Percentiles rank a stretch among this genome's conserved stretches.
Evolutionary conservation across 2,797 vertebrate genomes (phyloP).

Genomic region (Rhynchotus rufescens): DNA sequence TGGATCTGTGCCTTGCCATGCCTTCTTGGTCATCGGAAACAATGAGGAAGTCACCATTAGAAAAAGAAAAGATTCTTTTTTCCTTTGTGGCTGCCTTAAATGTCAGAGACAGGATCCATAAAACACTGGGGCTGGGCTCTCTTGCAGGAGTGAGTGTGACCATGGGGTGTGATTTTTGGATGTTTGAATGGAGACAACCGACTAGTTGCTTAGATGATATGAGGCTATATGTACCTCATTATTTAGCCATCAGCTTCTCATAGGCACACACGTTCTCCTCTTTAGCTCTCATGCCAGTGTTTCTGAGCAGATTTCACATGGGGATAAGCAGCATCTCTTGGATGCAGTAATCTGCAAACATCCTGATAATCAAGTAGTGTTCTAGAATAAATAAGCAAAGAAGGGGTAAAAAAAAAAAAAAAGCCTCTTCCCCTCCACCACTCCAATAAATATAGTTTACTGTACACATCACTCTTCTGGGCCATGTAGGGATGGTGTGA

Average conservation of each 20-base stretch:
- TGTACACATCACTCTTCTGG: conserved; percentile 73
- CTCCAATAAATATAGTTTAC: conserved; percentile 77
- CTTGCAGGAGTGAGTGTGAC: background rate
- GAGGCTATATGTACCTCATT: background rate
- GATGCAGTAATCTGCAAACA: conserved; percentile 60
- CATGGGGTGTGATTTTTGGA: background rate
- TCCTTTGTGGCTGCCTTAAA: background rate
- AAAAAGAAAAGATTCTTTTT: background rate
- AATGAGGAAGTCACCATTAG: background rate
- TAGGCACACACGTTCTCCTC: background rate
- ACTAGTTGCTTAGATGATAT: background rate
- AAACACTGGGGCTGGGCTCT: background rate
- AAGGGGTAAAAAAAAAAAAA: background rate
- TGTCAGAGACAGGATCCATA: background rate
- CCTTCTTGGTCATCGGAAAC: background rate
- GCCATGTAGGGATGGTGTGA: conserved; percentile 73
- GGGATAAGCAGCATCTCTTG: background rate
- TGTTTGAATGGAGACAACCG: background rate
- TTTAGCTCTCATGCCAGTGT: background rate
- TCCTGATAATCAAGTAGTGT: conserved; percentile 59
- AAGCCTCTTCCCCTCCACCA: conserved; percentile 29
- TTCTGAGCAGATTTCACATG: background rate
- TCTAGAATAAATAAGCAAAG: conserved; percentile 72
- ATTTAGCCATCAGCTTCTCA: background rate
- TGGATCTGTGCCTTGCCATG: background rate